Percentiles rank a stretch among this genome's conserved stretches.
Evolutionary conservation across 2,888 invertebrate species (phyloP).

Genomic region (Netelia virgata): DNA sequence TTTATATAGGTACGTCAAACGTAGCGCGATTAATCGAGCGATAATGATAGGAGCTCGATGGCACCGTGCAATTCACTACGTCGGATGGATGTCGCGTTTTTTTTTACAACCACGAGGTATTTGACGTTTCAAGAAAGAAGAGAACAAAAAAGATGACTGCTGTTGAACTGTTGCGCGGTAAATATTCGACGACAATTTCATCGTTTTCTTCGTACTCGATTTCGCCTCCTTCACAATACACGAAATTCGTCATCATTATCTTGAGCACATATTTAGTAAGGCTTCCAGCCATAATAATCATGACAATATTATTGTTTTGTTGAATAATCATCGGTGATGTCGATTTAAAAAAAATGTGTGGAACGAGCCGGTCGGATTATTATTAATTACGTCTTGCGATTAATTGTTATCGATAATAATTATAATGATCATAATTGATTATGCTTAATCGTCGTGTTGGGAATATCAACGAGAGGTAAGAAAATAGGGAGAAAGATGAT

Average conservation of each 20-base stretch:
- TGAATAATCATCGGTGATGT: not conserved
- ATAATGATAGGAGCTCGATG: slow-evolving; percentile 53
- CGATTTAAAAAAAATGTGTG: not conserved
- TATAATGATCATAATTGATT: not conserved
- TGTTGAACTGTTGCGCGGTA: not conserved
- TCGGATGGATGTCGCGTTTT: slow-evolving; percentile 52
- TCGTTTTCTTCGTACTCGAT: slow-evolving; percentile 4
- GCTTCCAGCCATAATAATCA: slow-evolving; percentile 21
- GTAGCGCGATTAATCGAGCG: slow-evolving; percentile 45
- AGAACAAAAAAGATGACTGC: slow-evolving; percentile 42
- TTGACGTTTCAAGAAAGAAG: slow-evolving; percentile 55
- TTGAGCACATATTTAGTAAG: slow-evolving; percentile 21
- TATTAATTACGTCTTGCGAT: not conserved
- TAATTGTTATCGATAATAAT: no score
- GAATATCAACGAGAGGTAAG: not conserved
- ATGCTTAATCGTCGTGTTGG: not conserved
- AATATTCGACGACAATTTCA: not conserved
- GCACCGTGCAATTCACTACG: slow-evolving; percentile 42
- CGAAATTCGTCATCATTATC: slow-evolving; percentile 30
- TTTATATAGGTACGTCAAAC: slow-evolving; percentile 8
- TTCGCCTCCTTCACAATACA: not conserved
- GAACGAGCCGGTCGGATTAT: not conserved
- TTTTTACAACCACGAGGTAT: slow-evolving; percentile 21
- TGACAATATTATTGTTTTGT: slow-evolving; percentile 6
- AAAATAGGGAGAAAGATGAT: not conserved